Evolutionary conservation across 2,797 vertebrate species (phyloP).

Genomic region (Urophycis tenuis): DNA sequence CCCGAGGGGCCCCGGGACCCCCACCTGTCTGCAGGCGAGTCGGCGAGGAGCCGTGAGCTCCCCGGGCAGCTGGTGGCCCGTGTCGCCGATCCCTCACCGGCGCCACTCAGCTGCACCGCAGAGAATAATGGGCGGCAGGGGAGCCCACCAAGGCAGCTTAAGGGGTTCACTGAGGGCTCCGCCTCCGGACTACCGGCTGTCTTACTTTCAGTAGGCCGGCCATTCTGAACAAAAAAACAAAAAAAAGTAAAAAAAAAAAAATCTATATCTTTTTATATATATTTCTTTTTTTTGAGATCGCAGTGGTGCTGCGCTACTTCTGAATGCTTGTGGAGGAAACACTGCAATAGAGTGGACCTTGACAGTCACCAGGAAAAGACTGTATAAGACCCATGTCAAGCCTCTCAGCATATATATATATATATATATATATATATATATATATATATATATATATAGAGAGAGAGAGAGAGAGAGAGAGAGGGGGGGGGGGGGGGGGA

Average conservation of each 20-base stretch:
- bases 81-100: neutral
- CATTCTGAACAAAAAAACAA: too few species aligned
- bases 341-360: too few species aligned
- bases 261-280: too few species aligned
- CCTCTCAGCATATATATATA: too few species aligned
- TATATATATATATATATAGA: too few species aligned
- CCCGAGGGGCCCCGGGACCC: neutral
- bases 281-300: too few species aligned
- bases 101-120: neutral
- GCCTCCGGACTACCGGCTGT: neutral
- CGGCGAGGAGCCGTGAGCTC: neutral
- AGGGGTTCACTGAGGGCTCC: neutral
- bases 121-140: neutral
- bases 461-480: neutral
- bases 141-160: neutral
- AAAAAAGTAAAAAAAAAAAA: too few species aligned
- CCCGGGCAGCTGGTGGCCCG: neutral
- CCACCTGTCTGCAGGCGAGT: neutral
- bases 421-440: too few species aligned
- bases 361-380: too few species aligned
- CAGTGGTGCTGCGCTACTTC: too few species aligned
- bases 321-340: too few species aligned
- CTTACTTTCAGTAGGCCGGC: neutral
- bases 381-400: too few species aligned
- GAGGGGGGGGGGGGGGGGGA: neutral